Evolutionary conservation across 2,797 vertebrate species (phyloP).

Genomic region (Triplophysa bombifrons): DNA sequence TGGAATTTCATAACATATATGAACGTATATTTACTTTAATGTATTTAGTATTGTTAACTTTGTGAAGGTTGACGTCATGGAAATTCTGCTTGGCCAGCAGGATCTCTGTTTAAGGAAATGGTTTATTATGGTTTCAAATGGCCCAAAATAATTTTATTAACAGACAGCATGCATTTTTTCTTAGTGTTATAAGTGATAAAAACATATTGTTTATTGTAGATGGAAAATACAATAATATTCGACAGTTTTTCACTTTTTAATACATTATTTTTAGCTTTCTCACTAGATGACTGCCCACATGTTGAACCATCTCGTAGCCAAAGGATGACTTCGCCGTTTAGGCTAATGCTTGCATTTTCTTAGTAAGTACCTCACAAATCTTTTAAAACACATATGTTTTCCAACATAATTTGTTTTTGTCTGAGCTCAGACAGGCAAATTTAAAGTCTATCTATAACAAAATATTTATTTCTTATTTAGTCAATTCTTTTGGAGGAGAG

Average conservation of each 20-base stretch:
- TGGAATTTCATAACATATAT: too few relatives aligned
- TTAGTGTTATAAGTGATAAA: too few relatives aligned
- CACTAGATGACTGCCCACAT: not conserved
- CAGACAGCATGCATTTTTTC: too few relatives aligned
- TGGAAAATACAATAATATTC: not conserved
- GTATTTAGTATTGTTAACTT: too few relatives aligned
- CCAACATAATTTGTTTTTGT: not conserved
- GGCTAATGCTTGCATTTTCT: slow-evolving; percentile 26
- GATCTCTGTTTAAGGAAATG: too few relatives aligned
- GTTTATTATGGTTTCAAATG: too few relatives aligned
- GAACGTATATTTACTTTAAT: too few relatives aligned
- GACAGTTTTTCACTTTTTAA: not conserved
- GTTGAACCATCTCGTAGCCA: not conserved
- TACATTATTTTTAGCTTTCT: not conserved
- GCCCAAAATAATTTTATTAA: too few relatives aligned
- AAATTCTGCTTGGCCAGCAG: too few relatives aligned
- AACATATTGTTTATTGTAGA: not conserved
- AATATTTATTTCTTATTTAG: not conserved
- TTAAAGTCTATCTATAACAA: not conserved
- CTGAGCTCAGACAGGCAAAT: not conserved
- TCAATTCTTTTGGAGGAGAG: slow-evolving; percentile 29
- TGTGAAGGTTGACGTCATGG: too few relatives aligned
- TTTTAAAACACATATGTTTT: not conserved
- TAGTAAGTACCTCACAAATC: slow-evolving; percentile 10
- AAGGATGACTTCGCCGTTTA: slow-evolving; percentile 23